Conservation (phyloP, 2,797 vertebrate species). For the Myripristis murdjan region DNA sequence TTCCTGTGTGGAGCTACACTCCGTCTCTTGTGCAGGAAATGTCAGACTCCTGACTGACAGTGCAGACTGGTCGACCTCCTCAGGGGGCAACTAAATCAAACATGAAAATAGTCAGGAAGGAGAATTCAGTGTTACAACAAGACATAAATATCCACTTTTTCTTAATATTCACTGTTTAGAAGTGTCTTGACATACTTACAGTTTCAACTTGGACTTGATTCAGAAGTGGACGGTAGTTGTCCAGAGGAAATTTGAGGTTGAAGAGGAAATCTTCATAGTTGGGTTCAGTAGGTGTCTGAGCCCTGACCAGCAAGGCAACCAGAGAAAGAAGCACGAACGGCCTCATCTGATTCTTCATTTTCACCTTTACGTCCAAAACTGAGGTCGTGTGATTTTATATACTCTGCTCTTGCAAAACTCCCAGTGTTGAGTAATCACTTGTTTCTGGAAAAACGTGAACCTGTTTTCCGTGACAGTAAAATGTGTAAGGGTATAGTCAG, state of each 20-base stretch:
- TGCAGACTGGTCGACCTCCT: slow-evolving; percentile 15
- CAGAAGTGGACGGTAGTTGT: slow-evolving; percentile 22
- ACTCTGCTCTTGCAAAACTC: background rate
- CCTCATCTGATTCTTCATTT: slow-evolving; percentile 27
- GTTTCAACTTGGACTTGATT: slow-evolving; percentile 10
- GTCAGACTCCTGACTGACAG: slow-evolving; percentile 17
- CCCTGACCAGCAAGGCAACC: slow-evolving; percentile 1
- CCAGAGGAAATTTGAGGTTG: slow-evolving; percentile 8
- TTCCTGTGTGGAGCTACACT: slow-evolving; percentile 4
- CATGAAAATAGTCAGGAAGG: background rate
- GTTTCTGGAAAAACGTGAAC: background rate
- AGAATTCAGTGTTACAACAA: background rate
- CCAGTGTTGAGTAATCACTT: slow-evolving; percentile 6
- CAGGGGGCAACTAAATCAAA: slow-evolving; percentile 1
- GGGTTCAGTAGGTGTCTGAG: slow-evolving; percentile 2
- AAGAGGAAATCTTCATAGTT: slow-evolving; percentile 11
- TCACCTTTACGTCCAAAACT: background rate
- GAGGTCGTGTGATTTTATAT: background rate
- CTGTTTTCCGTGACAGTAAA: background rate
- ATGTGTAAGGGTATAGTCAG: background rate
- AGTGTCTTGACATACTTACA: slow-evolving; percentile 20
- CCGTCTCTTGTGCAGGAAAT: slow-evolving; percentile 34
- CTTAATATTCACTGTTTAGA: no score
- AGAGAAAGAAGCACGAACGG: slow-evolving; percentile 10
- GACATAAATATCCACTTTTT: background rate